Percentiles rank a stretch among this genome's conserved stretches.
Conservation (phyloP, 2,797 vertebrate species). For the Myotis daubentonii region DNA sequence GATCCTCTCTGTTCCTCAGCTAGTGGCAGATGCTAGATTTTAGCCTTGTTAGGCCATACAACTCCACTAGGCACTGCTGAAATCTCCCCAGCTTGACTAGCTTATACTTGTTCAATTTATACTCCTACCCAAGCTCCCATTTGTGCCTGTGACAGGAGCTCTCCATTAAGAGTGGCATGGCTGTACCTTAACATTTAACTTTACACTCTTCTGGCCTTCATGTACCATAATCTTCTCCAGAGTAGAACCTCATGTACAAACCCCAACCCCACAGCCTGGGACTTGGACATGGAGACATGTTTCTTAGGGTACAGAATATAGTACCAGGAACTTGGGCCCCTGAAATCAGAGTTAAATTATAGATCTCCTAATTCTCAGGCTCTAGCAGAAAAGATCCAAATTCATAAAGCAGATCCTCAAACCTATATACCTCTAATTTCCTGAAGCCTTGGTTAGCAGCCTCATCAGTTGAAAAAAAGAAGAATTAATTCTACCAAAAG, state of each 20-base stretch:
- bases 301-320: neutral
- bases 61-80: neutral
- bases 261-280: neutral
- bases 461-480: slow-evolving; percentile 59
- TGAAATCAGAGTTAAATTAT: slow-evolving; percentile 44
- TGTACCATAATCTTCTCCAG: neutral
- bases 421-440: slow-evolving; percentile 43
- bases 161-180: neutral
- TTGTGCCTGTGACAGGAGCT: slow-evolving; percentile 28
- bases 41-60: neutral
- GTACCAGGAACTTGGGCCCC: neutral
- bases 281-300: neutral
- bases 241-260: neutral
- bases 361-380: slow-evolving; percentile 21
- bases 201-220: slow-evolving; percentile 21
- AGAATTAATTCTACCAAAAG: slow-evolving; percentile 58
- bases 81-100: neutral
- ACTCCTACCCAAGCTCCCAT: neutral
- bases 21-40: neutral
- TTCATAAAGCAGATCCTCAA: slow-evolving; percentile 57
- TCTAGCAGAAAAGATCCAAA: slow-evolving; percentile 36
- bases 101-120: neutral
- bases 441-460: slow-evolving; percentile 56
- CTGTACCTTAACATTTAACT: neutral
- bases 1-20: neutral